Evolutionary conservation across 2,797 vertebrate genomes (phyloP).

Genomic region (Odontamblyopus rebecca): DNA sequence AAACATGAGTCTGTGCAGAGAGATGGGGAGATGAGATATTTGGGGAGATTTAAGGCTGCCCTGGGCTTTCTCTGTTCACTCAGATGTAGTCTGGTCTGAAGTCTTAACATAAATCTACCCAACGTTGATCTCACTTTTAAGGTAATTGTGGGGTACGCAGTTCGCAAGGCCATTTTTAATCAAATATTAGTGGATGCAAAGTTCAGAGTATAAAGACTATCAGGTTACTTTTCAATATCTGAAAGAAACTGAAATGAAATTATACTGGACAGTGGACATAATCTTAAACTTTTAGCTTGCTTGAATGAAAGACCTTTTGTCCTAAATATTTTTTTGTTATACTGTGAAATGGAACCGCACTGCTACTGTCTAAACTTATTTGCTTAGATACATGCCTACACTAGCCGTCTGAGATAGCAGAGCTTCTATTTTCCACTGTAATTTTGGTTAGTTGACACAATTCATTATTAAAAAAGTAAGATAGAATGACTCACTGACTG

Average conservation of each 20-base stretch:
- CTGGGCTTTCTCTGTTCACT: not conserved
- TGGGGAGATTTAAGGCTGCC: slow-evolving; percentile 1
- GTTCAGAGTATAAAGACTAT: not conserved
- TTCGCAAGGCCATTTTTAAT: not conserved
- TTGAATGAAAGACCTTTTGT: too few relatives aligned
- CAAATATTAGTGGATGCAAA: not conserved
- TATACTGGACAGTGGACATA: too few relatives aligned
- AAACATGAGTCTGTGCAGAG: not conserved
- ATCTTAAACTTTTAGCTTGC: too few relatives aligned
- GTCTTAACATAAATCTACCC: not conserved
- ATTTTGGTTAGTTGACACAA: not conserved
- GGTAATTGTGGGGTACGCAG: not conserved
- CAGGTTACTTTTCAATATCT: not conserved
- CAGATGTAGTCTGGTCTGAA: not conserved
- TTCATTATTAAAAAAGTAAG: not conserved
- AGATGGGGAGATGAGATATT: not conserved
- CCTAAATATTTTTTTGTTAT: too few relatives aligned
- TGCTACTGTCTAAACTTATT: too few relatives aligned
- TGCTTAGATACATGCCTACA: not conserved
- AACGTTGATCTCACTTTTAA: not conserved
- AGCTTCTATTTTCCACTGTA: not conserved
- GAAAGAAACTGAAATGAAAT: too few relatives aligned
- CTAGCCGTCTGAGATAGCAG: not conserved
- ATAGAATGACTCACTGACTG: slow-evolving; percentile 1
- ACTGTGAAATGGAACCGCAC: too few relatives aligned